Evolutionary conservation across 2,888 invertebrate genomes (phyloP).

Genomic region (Bhutanitis thaidina): DNA sequence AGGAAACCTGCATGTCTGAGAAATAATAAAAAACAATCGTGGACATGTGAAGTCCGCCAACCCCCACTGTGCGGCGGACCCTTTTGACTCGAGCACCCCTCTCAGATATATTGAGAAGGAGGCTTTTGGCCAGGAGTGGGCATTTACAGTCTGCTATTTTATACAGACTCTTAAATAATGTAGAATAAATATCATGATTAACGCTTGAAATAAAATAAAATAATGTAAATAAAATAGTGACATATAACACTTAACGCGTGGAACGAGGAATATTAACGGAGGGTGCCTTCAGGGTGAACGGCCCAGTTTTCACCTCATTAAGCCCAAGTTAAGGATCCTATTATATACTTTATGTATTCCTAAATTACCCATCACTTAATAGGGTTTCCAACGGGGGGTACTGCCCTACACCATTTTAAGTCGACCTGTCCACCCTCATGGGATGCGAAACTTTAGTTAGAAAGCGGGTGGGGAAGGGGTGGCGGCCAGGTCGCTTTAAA

Average conservation of each 20-base stretch:
- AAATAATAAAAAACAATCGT: no score
- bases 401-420: slow-evolving; percentile 50
- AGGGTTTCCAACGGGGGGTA: slow-evolving; percentile 62
- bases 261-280: slow-evolving; percentile 45
- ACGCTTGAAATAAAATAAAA: no score
- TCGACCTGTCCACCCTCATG: slow-evolving; percentile 35
- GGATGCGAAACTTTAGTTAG: slow-evolving; percentile 12
- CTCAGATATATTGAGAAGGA: no score
- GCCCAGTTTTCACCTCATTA: slow-evolving; percentile 77
- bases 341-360: slow-evolving; percentile 80
- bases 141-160: no score
- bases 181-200: no score
- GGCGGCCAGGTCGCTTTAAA: slow-evolving; percentile 36
- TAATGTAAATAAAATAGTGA: background rate
- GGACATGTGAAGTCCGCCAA: no score
- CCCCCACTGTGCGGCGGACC: no score
- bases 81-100: no score
- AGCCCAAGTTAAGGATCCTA: slow-evolving; percentile 72
- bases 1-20: no score
- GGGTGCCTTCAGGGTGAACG: slow-evolving; percentile 49
- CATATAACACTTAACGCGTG: slow-evolving; percentile 33
- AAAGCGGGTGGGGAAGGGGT: slow-evolving; percentile 22
- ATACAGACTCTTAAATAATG: no score
- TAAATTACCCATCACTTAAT: slow-evolving; percentile 80
- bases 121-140: no score